Evolutionary conservation across 2,888 invertebrate species (phyloP).

Genomic region (Agrotis segetum): DNA sequence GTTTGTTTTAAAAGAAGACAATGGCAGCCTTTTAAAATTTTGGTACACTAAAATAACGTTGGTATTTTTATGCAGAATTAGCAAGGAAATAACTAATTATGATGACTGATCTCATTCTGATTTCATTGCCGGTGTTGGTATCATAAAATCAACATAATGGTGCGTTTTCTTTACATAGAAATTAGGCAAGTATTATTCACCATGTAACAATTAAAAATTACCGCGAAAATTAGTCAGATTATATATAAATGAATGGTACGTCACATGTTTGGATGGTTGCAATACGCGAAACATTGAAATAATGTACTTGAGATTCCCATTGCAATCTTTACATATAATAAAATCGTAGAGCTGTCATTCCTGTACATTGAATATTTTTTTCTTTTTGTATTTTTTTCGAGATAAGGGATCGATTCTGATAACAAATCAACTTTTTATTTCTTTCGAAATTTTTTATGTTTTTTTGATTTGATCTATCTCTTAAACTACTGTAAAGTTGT

Average conservation of each 20-base stretch:
- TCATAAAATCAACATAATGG: slow-evolving; percentile 6
- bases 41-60: neutral
- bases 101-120: neutral
- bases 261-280: neutral
- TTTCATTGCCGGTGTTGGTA: neutral
- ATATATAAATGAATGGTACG: neutral
- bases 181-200: neutral
- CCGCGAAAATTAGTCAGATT: neutral
- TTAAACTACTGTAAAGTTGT: no score
- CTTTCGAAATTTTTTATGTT: no score
- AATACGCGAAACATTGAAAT: neutral
- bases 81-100: neutral
- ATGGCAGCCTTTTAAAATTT: neutral
- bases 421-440: no score
- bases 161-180: neutral
- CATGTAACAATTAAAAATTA: neutral
- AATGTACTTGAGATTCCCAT: neutral
- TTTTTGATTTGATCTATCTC: no score
- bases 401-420: no score
- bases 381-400: no score
- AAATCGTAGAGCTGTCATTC: no score
- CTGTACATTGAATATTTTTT: no score
- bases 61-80: neutral
- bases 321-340: no score
- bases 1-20: slow-evolving; percentile 1